These are phyloP conservation scores for Pangasius larnaudii DNA, from an alignment of 2,797 vertebrate species.

Conservation along the genomic window DNA sequence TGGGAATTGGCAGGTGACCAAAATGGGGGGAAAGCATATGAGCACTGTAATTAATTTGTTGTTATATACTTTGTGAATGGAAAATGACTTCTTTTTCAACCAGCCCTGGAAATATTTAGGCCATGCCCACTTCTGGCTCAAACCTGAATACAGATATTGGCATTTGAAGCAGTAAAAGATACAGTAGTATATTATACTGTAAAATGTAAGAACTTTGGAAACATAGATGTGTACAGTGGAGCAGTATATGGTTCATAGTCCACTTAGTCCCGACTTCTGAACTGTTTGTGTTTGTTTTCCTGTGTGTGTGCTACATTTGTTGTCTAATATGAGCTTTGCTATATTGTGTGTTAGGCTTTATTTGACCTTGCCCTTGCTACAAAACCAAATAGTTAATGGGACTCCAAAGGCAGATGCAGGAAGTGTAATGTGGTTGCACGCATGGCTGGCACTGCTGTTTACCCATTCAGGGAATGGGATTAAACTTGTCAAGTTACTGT, in stretches of 20 bases:
- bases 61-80: background rate
- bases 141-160: background rate
- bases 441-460: slow-evolving; percentile 75
- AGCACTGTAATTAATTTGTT: background rate
- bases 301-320: background rate
- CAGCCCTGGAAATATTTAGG: background rate
- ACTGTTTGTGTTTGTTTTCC: background rate
- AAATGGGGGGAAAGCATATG: background rate
- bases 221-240: background rate
- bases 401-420: slow-evolving; percentile 71
- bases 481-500: slow-evolving; percentile 82
- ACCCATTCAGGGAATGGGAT: slow-evolving; percentile 73
- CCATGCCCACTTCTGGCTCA: background rate
- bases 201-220: background rate
- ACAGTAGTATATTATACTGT: background rate
- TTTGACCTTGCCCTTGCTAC: slow-evolving; percentile 65
- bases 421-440: slow-evolving; percentile 74
- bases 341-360: slow-evolving; percentile 60
- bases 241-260: background rate
- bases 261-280: background rate
- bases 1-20: background rate
- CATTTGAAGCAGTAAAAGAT: background rate
- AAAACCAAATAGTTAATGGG: slow-evolving; percentile 65
- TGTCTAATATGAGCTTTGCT: slow-evolving; percentile 54
- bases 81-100: background rate